These are phyloP conservation scores for Phyllotreta striolata DNA, from an alignment of 2,888 invertebrate genomes.

Conservation along the genomic window DNA sequence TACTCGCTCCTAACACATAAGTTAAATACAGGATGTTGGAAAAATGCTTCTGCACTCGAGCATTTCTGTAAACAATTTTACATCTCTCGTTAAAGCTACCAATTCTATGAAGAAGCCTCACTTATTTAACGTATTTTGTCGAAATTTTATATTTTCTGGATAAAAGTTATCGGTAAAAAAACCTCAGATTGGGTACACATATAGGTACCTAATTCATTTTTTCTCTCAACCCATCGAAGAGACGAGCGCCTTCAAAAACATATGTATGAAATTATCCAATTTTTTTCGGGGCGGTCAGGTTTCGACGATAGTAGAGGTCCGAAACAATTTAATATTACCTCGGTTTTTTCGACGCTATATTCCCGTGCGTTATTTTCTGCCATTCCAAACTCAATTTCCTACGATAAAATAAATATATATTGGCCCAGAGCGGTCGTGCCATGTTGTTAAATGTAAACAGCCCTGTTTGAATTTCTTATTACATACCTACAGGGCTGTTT, in stretches of 20 bases:
- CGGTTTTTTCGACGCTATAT: slow-evolving; percentile 9
- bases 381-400: slow-evolving; percentile 19
- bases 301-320: slow-evolving; percentile 5
- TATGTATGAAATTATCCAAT: slow-evolving; percentile 13
- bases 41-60: no score
- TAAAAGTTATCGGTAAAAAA: no score
- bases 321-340: slow-evolving; percentile 20
- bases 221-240: no score
- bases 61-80: no score
- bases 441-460: slow-evolving; percentile 15
- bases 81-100: no score
- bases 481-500: neutral
- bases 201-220: no score
- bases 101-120: no score
- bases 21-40: no score
- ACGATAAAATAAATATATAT: slow-evolving; percentile 18
- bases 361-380: slow-evolving; percentile 14
- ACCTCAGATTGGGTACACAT: no score
- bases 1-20: no score
- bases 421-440: neutral
- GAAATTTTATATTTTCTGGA: no score
- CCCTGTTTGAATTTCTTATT: slow-evolving; percentile 15
- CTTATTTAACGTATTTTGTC: no score
- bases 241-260: neutral
- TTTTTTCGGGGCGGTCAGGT: slow-evolving; percentile 10